These are phyloP conservation scores for Cyclopterus lumpus DNA, from an alignment of 2,797 vertebrate species.

Conservation along the genomic window DNA sequence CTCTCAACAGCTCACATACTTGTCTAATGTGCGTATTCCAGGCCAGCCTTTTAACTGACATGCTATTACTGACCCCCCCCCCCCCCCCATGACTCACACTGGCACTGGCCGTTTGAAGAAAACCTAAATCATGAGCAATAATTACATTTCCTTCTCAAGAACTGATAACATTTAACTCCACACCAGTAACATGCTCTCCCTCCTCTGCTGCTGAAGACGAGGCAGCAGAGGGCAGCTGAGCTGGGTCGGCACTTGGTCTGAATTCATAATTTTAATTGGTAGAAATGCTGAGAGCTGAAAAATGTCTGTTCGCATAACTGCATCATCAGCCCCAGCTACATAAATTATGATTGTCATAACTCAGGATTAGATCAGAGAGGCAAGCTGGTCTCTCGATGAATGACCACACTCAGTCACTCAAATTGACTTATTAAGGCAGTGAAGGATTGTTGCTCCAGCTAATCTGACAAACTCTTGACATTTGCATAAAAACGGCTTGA, in stretches of 20 bases:
- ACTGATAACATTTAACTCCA: neutral
- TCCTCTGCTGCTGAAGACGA: neutral
- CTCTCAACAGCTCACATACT: neutral
- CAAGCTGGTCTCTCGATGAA: constrained; percentile 62
- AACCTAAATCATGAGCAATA: neutral
- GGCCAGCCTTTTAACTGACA: neutral
- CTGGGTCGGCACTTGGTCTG: constrained; percentile 40
- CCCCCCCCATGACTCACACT: too few relatives aligned
- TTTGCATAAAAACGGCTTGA: constrained; percentile 59
- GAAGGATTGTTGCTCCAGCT: constrained; percentile 65
- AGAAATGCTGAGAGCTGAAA: constrained; percentile 72
- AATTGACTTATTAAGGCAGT: constrained; percentile 73
- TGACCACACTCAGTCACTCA: constrained; percentile 70
- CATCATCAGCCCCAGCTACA: constrained; percentile 63
- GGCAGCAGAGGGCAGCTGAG: constrained; percentile 47
- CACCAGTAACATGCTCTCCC: neutral
- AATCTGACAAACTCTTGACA: constrained; percentile 64
- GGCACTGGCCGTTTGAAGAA: neutral
- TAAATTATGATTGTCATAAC: constrained; percentile 76
- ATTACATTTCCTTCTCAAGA: neutral
- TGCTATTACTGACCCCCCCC: neutral
- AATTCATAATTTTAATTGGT: constrained; percentile 67
- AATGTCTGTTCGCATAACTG: constrained; percentile 68
- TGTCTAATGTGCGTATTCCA: neutral
- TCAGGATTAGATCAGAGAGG: constrained; percentile 73